Evolutionary conservation across 2,888 invertebrate genomes (phyloP).

Genomic region (Acrobasis repandana): DNA sequence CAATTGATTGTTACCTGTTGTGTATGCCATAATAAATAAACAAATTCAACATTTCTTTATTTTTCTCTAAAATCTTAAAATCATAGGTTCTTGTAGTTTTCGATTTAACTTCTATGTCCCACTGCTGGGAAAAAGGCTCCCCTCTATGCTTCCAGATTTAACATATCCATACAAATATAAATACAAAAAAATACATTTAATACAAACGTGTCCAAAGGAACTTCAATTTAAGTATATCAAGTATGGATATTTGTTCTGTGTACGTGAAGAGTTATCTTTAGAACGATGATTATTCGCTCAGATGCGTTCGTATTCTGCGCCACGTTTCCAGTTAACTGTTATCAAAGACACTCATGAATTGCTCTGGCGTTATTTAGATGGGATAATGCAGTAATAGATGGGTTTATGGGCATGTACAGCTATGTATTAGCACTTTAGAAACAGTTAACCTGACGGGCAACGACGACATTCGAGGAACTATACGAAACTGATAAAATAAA

Average conservation of each 20-base stretch:
- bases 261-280: not conserved
- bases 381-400: slow-evolving; percentile 6
- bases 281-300: slow-evolving; percentile 2
- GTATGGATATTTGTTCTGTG: not conserved
- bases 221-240: too few relatives aligned
- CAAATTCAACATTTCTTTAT: too few relatives aligned
- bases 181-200: too few relatives aligned
- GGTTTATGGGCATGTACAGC: slow-evolving; percentile 10
- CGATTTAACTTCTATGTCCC: too few relatives aligned
- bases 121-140: too few relatives aligned
- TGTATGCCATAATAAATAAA: too few relatives aligned
- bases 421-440: not conserved
- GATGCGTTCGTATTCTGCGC: not conserved
- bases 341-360: slow-evolving; percentile 10
- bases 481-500: not conserved
- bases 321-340: slow-evolving; percentile 9
- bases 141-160: too few relatives aligned
- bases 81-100: too few relatives aligned
- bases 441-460: slow-evolving; percentile 6
- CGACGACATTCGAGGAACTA: not conserved
- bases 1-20: too few relatives aligned
- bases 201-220: too few relatives aligned
- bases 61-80: too few relatives aligned
- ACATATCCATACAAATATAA: too few relatives aligned
- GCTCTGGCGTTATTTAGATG: slow-evolving; percentile 12